phyloP scores from a whole-genome alignment of 2,113 vertebrate genomes.

The Hippocampus guttulatus region DNA sequence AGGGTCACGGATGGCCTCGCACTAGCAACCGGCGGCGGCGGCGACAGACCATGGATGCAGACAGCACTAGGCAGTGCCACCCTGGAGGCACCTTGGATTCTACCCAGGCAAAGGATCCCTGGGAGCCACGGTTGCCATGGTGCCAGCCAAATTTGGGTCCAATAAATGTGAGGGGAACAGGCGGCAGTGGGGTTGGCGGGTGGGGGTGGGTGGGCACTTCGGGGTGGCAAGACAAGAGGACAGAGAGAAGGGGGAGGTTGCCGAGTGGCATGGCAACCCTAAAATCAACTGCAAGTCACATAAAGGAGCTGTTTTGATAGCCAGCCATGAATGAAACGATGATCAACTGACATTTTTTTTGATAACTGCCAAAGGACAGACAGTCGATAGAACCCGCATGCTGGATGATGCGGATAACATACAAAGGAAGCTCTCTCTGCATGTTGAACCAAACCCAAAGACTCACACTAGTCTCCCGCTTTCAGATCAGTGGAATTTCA shows the following conservation, averaged over 20 bases:
- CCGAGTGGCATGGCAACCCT: slow-evolving; percentile 37
- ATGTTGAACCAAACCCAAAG: slow-evolving; percentile 22
- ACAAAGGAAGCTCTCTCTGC: slow-evolving; percentile 30
- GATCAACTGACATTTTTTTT: slow-evolving; percentile 19
- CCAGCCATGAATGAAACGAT: background rate
- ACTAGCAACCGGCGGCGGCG: slow-evolving; percentile 41
- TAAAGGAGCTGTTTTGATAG: slow-evolving; percentile 10
- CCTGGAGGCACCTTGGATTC: slow-evolving; percentile 70
- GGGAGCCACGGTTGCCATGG: slow-evolving; percentile 74
- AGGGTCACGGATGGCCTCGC: slow-evolving; percentile 34
- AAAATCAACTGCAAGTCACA: slow-evolving; percentile 28
- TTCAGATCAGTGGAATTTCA: slow-evolving; percentile 31
- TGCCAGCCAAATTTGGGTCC: slow-evolving; percentile 72
- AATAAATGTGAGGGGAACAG: slow-evolving; percentile 63
- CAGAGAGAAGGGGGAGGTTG: slow-evolving; percentile 32
- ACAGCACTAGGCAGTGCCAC: slow-evolving; percentile 61
- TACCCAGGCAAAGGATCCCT: slow-evolving; percentile 70
- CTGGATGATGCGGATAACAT: slow-evolving; percentile 33
- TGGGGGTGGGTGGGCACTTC: slow-evolving; percentile 33
- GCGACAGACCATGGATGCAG: slow-evolving; percentile 47
- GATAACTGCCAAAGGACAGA: slow-evolving; percentile 23
- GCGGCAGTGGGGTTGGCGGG: slow-evolving; percentile 44
- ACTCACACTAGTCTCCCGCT: slow-evolving; percentile 15
- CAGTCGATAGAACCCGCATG: slow-evolving; percentile 2
- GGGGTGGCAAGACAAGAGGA: slow-evolving; percentile 38